Base-by-base conservation (phyloP, 2,113 vertebrate genomes). In the Lycaon pictus region DNA sequence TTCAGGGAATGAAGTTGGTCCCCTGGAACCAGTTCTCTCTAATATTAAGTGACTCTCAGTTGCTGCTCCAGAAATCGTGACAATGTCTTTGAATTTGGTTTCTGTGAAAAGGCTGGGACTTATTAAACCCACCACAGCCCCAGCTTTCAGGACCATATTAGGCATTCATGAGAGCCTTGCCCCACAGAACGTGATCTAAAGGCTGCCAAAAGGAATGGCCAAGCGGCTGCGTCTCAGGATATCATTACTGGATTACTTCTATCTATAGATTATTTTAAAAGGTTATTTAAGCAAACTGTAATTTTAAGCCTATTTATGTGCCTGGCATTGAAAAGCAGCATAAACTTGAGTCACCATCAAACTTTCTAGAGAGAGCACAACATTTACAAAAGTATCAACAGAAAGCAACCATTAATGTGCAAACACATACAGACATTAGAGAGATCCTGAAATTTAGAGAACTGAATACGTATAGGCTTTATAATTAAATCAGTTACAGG, bases 81-180 rank as follows among this genome's bases (percentile, higher is more conserved):
- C 92, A 96, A 97, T 95, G 67, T 77, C 96, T 97, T 96, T 96
- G 81, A 96, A 80, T 93, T 86, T 90, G 55, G 92, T 96, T 98
- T 97, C 83, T 94, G 53, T 83, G 74, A 92, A 69, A 91, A 85
- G 89, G 80, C 89, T 95, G 92, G 90, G 72, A 95, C 17, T 90
- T 93, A 95, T 77, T 97, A 97, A 97, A 82, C 16, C 65, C 84
- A 92, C 83, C 80, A 84, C 95, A 97, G 79, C 35, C 62, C 29
- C 65, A 53, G 80, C 63, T 74, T 76, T 92, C 76, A 90, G 72
- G 76, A 85, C 93, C 90, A 95, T 88, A 94, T 90, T 85, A 96
- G 90, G 87, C 80, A 95, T 94, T 79, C 35, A 43, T 2, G 2
- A 95, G 58, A 89, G 76, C 2, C 19, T 77, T 72, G 37, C 25